Evolutionary conservation across 2,888 invertebrate genomes (phyloP), one percentile per base, ranked within the genome.

Genomic region (Hartigia nigra): DNA sequence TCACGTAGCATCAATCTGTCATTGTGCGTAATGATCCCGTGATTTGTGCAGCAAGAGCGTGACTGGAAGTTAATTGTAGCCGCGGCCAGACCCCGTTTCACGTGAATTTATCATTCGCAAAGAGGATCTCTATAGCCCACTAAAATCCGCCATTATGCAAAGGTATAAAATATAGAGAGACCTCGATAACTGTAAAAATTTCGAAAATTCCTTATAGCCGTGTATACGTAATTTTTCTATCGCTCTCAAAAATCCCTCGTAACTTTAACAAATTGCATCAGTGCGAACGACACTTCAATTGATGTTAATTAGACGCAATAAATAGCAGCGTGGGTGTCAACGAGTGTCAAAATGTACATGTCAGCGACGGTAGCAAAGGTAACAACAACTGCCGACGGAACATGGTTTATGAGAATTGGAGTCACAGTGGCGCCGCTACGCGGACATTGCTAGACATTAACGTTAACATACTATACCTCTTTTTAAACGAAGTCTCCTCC

Each of bases 51-150:
- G 55, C 23, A 9, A 72, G 72, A 72, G 31, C 72, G 72, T 34
- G 72, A 72, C 34, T 31, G 72, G 32, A 72, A 72, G 72, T 72
- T 72, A 72, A 72, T 72, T 72, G 31, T 72, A 72, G 32, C 72
- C 72, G 69, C 69, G 69, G 69, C 69, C 69, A 12, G 12, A 12
- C 72, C 3, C 14, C 5, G 31, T 72, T 23, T 2, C 72, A 12
- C 5, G 31, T 72, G 12, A 34, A 72, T 72, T 72, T 72, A 72
- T 72, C 31, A 34, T 34, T 31, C 31, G 72, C 34, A 31, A 72
- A 31, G 31, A 72, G 72, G 31, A 72, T 12, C 72, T 12, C 31
- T 12, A 9, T 55, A 23, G 5, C 23, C 23, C 23, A 9, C 23
- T 23, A 23, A 23, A 2, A 55, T 23, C 14, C 55, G 55, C 9